These are phyloP conservation scores for Ichneumoninae sp. DNA, from an alignment of 2,888 invertebrate genomes.

Conservation along the genomic window DNA sequence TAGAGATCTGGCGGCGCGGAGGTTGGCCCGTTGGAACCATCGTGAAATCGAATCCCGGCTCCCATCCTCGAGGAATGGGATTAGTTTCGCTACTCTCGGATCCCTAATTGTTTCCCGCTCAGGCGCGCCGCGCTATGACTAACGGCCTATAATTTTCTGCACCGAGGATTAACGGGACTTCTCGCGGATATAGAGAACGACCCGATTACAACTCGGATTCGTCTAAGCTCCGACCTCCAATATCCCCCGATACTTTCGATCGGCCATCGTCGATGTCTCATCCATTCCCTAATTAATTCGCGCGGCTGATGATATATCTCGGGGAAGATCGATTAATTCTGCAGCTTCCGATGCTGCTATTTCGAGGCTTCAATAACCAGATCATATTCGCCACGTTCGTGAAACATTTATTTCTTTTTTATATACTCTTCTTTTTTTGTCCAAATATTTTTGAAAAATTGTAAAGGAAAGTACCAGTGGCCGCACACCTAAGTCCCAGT, in stretches of 20 bases:
- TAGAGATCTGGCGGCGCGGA: slow-evolving; percentile 19
- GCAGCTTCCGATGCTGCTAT: not conserved
- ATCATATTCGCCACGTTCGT: not conserved
- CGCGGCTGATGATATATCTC: not conserved
- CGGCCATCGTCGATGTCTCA: not conserved
- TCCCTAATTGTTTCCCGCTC: slow-evolving; percentile 71
- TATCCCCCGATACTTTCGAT: slow-evolving; percentile 27
- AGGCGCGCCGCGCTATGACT: slow-evolving; percentile 67
- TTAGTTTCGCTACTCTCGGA: slow-evolving; percentile 66
- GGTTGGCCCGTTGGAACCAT: slow-evolving; percentile 28
- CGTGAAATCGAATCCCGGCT: slow-evolving; percentile 61
- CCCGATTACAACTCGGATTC: slow-evolving; percentile 67
- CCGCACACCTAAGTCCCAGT: too few species aligned
- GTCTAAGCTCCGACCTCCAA: slow-evolving; percentile 40
- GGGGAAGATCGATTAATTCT: not conserved
- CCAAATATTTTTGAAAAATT: too few species aligned
- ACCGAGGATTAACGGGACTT: slow-evolving; percentile 59
- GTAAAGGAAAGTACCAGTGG: too few species aligned
- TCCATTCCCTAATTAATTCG: not conserved
- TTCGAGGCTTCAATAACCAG: not conserved
- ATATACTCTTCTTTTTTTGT: too few species aligned
- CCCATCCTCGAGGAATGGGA: slow-evolving; percentile 59
- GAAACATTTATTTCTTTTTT: not conserved
- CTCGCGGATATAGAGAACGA: slow-evolving; percentile 61
- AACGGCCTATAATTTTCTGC: slow-evolving; percentile 74